Evolutionary conservation across 2,888 invertebrate species (phyloP).

Genomic region (Lissonota sp.): DNA sequence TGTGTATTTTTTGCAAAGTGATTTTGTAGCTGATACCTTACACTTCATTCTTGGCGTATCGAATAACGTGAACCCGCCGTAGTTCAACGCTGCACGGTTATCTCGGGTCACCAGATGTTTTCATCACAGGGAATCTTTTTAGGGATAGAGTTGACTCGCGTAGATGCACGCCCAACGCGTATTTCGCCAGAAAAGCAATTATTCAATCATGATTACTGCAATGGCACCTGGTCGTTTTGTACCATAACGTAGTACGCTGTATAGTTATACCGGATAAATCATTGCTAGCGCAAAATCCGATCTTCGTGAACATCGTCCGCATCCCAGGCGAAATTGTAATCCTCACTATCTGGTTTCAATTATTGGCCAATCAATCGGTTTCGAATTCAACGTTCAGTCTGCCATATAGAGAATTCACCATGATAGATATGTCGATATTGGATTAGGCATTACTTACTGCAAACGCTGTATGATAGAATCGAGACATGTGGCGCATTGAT

Average conservation of each 20-base stretch:
- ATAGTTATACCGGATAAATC: conserved; percentile 18
- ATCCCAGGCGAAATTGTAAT: conserved; percentile 60
- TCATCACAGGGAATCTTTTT: conserved; percentile 25
- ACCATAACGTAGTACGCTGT: conserved; percentile 9
- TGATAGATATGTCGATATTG: conserved; percentile 7
- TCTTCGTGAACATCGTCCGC: conserved; percentile 36
- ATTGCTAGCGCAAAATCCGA: conserved; percentile 40
- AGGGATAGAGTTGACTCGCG: conserved; percentile 23
- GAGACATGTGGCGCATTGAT: too few relatives aligned
- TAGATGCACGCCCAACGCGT: conserved; percentile 18
- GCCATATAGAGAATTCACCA: background rate
- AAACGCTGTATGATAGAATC: background rate
- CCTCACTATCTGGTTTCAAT: conserved; percentile 70
- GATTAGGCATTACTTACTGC: conserved; percentile 3
- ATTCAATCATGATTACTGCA: conserved; percentile 58
- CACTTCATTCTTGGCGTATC: too few relatives aligned
- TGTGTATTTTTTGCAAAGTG: background rate
- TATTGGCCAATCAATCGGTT: conserved; percentile 72
- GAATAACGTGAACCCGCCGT: background rate
- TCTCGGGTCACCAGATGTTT: background rate
- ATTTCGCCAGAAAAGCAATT: conserved; percentile 53
- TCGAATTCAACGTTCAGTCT: conserved; percentile 71
- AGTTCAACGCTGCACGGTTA: conserved; percentile 4
- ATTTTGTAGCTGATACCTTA: too few relatives aligned
- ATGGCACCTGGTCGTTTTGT: conserved; percentile 23